phyloP scores from a whole-genome alignment of 2,797 vertebrate genomes.

The Poeciliopsis paucimaculata region DNA sequence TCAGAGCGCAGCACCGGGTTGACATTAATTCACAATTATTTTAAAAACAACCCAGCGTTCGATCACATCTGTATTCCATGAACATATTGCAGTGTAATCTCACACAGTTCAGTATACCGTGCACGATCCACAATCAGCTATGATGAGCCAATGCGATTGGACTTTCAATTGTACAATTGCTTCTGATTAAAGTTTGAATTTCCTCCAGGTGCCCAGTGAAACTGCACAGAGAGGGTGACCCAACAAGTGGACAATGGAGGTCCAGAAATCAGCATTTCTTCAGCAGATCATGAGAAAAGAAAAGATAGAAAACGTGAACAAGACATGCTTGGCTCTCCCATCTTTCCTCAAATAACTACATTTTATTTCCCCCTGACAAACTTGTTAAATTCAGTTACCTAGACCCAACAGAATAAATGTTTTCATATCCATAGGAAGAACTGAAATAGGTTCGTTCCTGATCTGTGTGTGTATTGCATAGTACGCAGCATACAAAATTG shows the following conservation, averaged over 20 bases:
- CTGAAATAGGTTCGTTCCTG: constrained; percentile 30
- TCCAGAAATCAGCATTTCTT: constrained; percentile 59
- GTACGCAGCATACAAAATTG: constrained; percentile 47
- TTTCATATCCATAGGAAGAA: constrained; percentile 18
- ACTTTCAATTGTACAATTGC: constrained; percentile 52
- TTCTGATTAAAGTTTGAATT: constrained; percentile 55
- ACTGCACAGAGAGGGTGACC: constrained; percentile 23
- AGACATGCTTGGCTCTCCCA: constrained; percentile 45
- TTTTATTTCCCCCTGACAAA: neutral
- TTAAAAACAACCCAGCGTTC: too few species aligned
- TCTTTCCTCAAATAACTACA: constrained; percentile 26
- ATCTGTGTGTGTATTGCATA: constrained; percentile 22
- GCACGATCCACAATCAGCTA: constrained; percentile 30
- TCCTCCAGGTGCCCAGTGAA: constrained; percentile 28
- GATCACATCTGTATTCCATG: neutral
- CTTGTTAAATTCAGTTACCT: constrained; percentile 3
- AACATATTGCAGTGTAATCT: neutral
- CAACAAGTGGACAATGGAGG: constrained; percentile 46
- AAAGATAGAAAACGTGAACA: constrained; percentile 41
- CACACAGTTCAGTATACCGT: constrained; percentile 16
- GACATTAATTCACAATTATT: neutral
- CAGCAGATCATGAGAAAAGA: constrained; percentile 34
- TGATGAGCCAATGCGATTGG: constrained; percentile 11
- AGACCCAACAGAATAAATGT: neutral
- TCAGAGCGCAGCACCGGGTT: neutral